Evolutionary conservation across 2,888 invertebrate species (phyloP), one percentile per base, ranked within the genome.

Genomic region (Pilophorus perplexus): DNA sequence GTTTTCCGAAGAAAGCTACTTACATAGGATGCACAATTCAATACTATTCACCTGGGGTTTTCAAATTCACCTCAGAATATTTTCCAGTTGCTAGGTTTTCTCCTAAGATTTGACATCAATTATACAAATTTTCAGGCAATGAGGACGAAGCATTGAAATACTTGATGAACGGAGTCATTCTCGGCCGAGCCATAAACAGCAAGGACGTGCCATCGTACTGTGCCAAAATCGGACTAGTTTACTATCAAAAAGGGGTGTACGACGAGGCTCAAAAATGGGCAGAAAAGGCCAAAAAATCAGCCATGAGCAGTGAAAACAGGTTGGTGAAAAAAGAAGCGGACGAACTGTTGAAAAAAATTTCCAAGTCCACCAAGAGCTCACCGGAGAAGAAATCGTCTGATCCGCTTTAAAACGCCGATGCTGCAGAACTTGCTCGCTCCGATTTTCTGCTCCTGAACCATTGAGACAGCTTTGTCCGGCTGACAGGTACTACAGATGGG

Each of bases 161-260:
- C 62, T 75, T 80, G 66, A 74, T 76, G 60, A 77, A 77, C 64
- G 80, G 79, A 1, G 76, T 80, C 18, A 74, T 78, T 59, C 72
- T 79, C 48, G 79, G 78, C 1, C 77, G 77, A 72, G 75, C 75
- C 12, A 78, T 77, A 16, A 77, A 78, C n/a, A 79, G 78, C 72
- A 72, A 75, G n/a, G 79, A 80, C 72, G 71, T 79, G 55, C 77
- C 80, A 2, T 73, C 75, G 38, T 79, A 78, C 66, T 77, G 78
- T 59, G 71, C 78, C 8, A 78, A 78, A 72, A 71, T 79, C 14
- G 79, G 78, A 1, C 73, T 75, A 64, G 75, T 79, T 22, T 79
- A 78, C 69, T 68, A 75, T 37, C 74, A 76, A 68, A 74, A 79
- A 69, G 76, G 75, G 2, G 70, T 75, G 1, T 72, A 72, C 27